Conservation (phyloP, 2,888 invertebrate species). For the Spatulosminthurus flaviceps region DNA sequence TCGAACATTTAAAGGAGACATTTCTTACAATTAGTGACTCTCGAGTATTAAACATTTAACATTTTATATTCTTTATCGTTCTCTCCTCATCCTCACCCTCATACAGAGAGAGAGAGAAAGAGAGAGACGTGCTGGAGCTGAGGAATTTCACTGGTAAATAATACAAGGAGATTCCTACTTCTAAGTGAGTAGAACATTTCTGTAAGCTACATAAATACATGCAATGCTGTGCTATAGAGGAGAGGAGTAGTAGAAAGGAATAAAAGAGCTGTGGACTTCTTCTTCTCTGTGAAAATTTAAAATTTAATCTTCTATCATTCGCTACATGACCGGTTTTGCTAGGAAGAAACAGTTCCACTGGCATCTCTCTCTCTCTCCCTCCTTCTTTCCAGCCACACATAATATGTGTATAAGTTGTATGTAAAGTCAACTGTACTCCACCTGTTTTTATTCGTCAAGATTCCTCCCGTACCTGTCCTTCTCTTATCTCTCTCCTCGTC, state of each 20-base stretch:
- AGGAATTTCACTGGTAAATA: slow-evolving; percentile 14
- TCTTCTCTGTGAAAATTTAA: slow-evolving; percentile 34
- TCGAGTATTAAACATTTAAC: slow-evolving; percentile 38
- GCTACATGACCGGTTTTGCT: slow-evolving; percentile 55
- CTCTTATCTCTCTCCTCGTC: slow-evolving; percentile 46
- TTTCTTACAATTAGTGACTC: slow-evolving; percentile 42
- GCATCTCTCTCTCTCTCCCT: no score
- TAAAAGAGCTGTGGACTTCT: slow-evolving; percentile 27
- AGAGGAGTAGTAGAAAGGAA: slow-evolving; percentile 25
- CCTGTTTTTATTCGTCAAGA: slow-evolving; percentile 50
- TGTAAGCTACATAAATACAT: no score
- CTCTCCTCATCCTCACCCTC: background rate
- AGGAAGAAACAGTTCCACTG: slow-evolving; percentile 29
- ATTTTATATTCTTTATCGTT: slow-evolving; percentile 2
- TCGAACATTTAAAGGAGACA: slow-evolving; percentile 40
- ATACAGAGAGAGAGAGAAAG: background rate
- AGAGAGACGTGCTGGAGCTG: background rate
- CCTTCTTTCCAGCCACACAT: slow-evolving; percentile 41
- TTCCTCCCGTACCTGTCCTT: slow-evolving; percentile 37
- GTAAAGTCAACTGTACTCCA: slow-evolving; percentile 39
- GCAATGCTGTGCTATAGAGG: no score
- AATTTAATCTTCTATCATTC: slow-evolving; percentile 49
- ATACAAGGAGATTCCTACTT: background rate
- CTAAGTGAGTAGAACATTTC: background rate
- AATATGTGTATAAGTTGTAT: no score